Evolutionary conservation across 2,797 vertebrate genomes (phyloP).

Genomic region (Falco naumanni): DNA sequence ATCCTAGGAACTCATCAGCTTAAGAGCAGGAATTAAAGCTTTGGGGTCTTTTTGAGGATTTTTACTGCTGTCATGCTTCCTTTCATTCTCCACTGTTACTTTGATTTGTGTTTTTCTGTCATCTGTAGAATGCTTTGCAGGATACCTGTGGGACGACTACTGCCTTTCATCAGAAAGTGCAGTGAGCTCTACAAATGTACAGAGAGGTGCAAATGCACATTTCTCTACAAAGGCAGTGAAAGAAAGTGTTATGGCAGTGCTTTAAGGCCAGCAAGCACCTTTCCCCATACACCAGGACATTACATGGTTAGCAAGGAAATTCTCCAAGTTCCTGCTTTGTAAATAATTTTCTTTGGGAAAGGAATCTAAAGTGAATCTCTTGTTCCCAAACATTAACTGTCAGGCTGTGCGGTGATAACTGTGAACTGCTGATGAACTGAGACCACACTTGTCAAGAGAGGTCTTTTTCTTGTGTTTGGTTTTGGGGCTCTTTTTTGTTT

Average conservation of each 20-base stretch:
- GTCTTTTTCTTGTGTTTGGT: not conserved
- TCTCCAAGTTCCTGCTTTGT: not conserved
- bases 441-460: not conserved
- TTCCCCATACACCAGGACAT: not conserved
- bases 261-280: not conserved
- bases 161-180: not conserved
- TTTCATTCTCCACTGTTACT: not conserved
- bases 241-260: not conserved
- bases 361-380: not conserved
- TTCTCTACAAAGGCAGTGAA: not conserved
- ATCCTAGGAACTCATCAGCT: not conserved
- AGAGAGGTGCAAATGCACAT: not conserved
- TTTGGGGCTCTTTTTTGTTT: not conserved
- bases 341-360: not conserved
- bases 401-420: not conserved
- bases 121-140: not conserved
- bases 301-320: not conserved
- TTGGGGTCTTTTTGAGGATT: not conserved
- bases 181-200: not conserved
- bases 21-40: not conserved
- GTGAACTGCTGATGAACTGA: not conserved
- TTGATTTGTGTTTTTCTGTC: not conserved
- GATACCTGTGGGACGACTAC: not conserved
- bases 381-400: not conserved
- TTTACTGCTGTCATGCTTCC: not conserved